Percentiles rank a stretch among this genome's conserved stretches.
Evolutionary conservation across 2,888 invertebrate species (phyloP).

Genomic region (Macrophya alboannulata): DNA sequence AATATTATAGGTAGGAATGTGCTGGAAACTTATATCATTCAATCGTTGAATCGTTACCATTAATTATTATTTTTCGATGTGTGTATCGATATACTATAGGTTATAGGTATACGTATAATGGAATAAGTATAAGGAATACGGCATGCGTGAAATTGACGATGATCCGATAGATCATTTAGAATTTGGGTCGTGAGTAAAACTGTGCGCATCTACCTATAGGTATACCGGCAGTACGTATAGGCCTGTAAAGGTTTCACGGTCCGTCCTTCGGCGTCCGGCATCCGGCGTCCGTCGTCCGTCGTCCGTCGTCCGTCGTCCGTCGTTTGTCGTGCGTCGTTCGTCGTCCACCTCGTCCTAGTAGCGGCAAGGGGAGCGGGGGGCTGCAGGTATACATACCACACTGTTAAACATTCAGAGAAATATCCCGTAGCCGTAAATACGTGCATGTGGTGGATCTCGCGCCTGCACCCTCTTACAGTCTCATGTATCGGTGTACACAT

Average conservation of each 20-base stretch:
- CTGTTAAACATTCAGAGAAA: background rate
- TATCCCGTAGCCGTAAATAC: background rate
- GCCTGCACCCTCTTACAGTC: background rate
- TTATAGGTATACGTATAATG: too few species aligned
- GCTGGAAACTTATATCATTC: background rate
- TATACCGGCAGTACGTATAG: background rate
- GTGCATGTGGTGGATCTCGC: constrained; percentile 1
- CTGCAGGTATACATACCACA: constrained; percentile 10
- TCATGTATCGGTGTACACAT: background rate
- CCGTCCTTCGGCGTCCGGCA: background rate
- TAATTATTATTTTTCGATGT: too few species aligned
- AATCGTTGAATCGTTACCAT: background rate
- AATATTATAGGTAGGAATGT: background rate
- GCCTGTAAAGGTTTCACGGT: background rate
- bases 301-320: background rate
- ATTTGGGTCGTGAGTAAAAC: background rate
- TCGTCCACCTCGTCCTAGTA: background rate
- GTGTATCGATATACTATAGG: too few species aligned
- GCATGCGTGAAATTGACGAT: background rate
- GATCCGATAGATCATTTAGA: background rate
- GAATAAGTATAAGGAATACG: background rate
- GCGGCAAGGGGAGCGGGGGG: background rate
- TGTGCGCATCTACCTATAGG: background rate
- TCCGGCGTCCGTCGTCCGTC: background rate
- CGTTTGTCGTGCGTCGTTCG: background rate